Base-by-base conservation (phyloP, 2,888 invertebrate species). In the Hirudinaria manillensis region DNA sequence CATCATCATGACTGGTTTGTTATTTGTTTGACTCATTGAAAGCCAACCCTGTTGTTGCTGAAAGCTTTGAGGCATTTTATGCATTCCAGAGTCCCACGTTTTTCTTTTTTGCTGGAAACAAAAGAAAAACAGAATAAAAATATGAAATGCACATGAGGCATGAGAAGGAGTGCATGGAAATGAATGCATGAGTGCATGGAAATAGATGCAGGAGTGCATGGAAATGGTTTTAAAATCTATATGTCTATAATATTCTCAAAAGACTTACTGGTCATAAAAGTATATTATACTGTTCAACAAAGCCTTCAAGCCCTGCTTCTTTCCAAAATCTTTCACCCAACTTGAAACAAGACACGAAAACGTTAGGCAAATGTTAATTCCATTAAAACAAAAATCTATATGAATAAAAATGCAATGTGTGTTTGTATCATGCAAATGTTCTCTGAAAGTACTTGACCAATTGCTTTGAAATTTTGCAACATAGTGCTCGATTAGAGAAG, bases 311-410 rank as follows among this genome's bases (percentile, higher is more conserved):
- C 65, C 73, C 3, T 65, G 55, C 61, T 70, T 75, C 70, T 75
- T 90, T 0, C 94, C 95, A 84, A 97, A 97, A 78, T 95, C 95
- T 83, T 92, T 91, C 34, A 96, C 92, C 96, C 96, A 97, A 74
- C 93, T 86, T 81, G 34, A 82, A 81, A 71, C 67, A 61, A 45
- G 77, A 72, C 66, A 24, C 53, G 21, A 61, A 56, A 56, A 61
- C 13, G 29, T 61, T n/a, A 61, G n/a, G n/a, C 19, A 7, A 61
- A 61, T 21, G 29, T 61, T 1, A 61, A 27, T 13, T 61, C 61
- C 1, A n/a, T 61, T 10, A 45, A 45, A 45, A 45, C 13, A 7
- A 16, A 7, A 45, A 45, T n/a, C n/a, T n/a, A 45, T 2, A 7
- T 1, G 16, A 45, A 1, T 45, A 16, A 1, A 45, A 45, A 45